Evolutionary conservation across 2,888 invertebrate species (phyloP).

Genomic region (Platycnemis pennipes): DNA sequence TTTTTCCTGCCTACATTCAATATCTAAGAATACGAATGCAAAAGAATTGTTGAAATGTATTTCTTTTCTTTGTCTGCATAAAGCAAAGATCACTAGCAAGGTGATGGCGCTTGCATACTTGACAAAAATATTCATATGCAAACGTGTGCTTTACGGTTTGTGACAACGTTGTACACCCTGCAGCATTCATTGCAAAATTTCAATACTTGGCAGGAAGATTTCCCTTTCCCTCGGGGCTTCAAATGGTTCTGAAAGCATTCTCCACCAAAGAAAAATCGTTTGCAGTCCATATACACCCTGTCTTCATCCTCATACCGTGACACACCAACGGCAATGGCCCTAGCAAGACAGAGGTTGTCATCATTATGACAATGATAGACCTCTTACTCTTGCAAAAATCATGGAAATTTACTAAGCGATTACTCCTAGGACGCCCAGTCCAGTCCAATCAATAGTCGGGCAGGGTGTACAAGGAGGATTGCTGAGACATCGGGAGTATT

Average conservation of each 20-base stretch:
- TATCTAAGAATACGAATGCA: not conserved
- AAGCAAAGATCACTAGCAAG: not conserved
- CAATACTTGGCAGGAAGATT: not conserved
- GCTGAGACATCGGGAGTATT: not conserved
- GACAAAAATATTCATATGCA: not conserved
- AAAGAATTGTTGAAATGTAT: not conserved
- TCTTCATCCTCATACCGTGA: not conserved
- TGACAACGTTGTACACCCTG: not conserved
- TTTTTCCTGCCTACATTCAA: not conserved
- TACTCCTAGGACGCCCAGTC: too few relatives aligned
- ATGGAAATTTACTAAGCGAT: too few relatives aligned
- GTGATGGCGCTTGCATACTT: not conserved
- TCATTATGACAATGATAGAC: not conserved
- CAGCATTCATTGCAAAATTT: not conserved
- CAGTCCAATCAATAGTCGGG: not conserved
- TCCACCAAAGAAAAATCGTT: not conserved
- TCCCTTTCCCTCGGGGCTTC: not conserved
- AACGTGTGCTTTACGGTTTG: not conserved
- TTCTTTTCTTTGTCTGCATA: not conserved
- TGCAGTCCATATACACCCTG: not conserved
- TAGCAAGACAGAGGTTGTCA: too few relatives aligned
- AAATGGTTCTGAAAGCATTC: not conserved
- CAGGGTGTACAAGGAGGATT: not conserved
- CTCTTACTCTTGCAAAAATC: not conserved
- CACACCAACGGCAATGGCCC: not conserved